These are phyloP conservation scores for Guaruba guarouba DNA, from an alignment of 2,113 vertebrate genomes.

Conservation along the genomic window DNA sequence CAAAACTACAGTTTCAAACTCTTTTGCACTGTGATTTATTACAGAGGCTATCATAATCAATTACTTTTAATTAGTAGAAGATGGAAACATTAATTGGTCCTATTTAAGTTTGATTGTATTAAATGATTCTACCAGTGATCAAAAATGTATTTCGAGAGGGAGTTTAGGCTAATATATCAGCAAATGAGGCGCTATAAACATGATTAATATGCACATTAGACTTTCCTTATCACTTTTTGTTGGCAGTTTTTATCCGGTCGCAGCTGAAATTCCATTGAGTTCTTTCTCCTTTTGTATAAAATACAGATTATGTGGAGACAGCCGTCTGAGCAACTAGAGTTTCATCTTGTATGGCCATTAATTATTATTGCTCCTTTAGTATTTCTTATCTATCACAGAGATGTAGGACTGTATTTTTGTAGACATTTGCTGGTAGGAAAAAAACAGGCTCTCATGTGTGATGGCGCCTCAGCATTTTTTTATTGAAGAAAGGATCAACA, in stretches of 20 bases:
- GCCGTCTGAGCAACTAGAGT: constrained; percentile 83
- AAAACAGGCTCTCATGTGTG: constrained; percentile 15
- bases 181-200: constrained; percentile 86
- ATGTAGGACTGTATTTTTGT: constrained; percentile 72
- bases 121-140: constrained; percentile 74
- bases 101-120: constrained; percentile 67
- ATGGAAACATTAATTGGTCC: constrained; percentile 74
- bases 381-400: constrained; percentile 81
- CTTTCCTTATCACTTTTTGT: constrained; percentile 85
- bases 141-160: constrained; percentile 79
- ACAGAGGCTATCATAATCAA: constrained; percentile 58
- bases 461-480: constrained; percentile 48
- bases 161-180: constrained; percentile 85
- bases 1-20: constrained; percentile 59
- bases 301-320: constrained; percentile 88
- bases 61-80: constrained; percentile 79
- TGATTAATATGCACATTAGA: constrained; percentile 90
- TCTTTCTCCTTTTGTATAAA: constrained; percentile 85
- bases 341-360: constrained; percentile 85
- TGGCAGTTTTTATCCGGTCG: constrained; percentile 85
- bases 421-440: constrained; percentile 68
- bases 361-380: constrained; percentile 83
- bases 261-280: constrained; percentile 82
- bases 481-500: constrained; percentile 41
- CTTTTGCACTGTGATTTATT: constrained; percentile 68